phyloP scores from a whole-genome alignment of 2,888 invertebrate genomes.

The Chymomyza fuscimana region DNA sequence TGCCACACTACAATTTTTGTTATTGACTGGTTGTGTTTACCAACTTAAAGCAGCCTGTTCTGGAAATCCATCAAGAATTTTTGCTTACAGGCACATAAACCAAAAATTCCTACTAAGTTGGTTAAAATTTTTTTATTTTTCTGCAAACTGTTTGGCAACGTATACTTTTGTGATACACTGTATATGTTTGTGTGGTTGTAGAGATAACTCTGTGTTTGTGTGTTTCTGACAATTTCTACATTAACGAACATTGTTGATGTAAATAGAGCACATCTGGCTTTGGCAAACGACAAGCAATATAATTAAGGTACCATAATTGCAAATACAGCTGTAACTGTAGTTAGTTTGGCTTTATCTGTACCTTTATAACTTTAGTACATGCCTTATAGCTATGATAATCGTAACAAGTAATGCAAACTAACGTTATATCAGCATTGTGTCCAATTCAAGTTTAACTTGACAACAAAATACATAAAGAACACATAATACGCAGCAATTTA shows the following conservation, averaged over 20 bases:
- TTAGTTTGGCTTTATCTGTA: neutral
- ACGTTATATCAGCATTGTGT: neutral
- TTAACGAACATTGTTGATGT: slow-evolving; percentile 48
- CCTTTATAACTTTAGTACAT: neutral
- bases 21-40: too few species aligned
- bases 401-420: neutral
- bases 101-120: too few species aligned
- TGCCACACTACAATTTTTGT: too few species aligned
- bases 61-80: too few species aligned
- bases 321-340: neutral
- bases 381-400: neutral
- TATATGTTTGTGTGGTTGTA: neutral
- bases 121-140: too few species aligned
- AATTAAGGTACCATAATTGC: slow-evolving; percentile 41
- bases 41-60: too few species aligned
- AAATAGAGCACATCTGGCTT: slow-evolving; percentile 61
- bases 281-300: neutral
- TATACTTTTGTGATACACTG: neutral
- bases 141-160: too few species aligned
- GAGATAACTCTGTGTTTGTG: slow-evolving; percentile 8
- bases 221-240: neutral
- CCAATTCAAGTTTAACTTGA: neutral
- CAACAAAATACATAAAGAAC: too few species aligned
- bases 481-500: too few species aligned
- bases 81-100: too few species aligned